phyloP scores from a whole-genome alignment of 2,888 invertebrate genomes.

The Monochamus alternatus region DNA sequence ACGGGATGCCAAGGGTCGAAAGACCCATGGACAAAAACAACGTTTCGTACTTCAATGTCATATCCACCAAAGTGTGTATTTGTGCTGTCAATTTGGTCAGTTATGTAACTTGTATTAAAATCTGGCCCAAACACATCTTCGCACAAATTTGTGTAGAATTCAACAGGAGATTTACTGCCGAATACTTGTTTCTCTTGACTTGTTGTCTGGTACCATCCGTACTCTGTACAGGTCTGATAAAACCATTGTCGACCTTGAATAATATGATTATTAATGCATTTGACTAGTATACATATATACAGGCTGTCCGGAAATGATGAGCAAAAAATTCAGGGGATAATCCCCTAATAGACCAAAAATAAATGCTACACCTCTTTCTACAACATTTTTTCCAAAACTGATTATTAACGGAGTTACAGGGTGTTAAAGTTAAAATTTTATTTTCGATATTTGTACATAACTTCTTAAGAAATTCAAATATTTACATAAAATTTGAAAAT shows the following conservation, averaged over 20 bases:
- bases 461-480: no score
- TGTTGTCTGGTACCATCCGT: conserved; percentile 95
- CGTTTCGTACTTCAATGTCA: conserved; percentile 72
- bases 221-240: conserved; percentile 96
- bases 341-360: no score
- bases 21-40: conserved; percentile 76
- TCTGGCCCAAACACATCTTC: conserved; percentile 80
- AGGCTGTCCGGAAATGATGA: no score
- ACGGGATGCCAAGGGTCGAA: conserved; percentile 76
- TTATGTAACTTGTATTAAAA: conserved; percentile 73
- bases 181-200: conserved; percentile 77
- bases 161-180: conserved; percentile 81
- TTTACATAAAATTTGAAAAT: no score
- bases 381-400: no score
- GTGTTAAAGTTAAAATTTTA: no score
- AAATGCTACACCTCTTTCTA: no score
- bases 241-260: conserved; percentile 88
- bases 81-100: conserved; percentile 74
- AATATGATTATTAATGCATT: conserved; percentile 63
- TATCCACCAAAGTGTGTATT: conserved; percentile 73
- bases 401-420: no score
- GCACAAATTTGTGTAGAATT: conserved; percentile 81
- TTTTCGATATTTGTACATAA: no score
- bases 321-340: no score
- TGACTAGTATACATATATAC: no score